Evolutionary conservation across 2,888 invertebrate species (phyloP).

Genomic region (Drosophila testacea): DNA sequence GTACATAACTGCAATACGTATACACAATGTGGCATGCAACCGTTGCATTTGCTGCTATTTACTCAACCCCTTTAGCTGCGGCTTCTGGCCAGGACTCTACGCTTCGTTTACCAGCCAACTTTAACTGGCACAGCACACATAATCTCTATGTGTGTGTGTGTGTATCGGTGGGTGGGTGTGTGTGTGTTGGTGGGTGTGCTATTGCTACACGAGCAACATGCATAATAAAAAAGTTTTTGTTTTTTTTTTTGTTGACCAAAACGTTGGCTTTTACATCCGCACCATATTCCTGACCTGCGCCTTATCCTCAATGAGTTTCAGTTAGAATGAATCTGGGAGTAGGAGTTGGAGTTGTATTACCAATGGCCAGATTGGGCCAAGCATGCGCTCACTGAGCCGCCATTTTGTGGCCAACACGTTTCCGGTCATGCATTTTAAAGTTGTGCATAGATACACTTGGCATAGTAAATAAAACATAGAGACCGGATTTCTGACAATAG

Average conservation of each 20-base stretch:
- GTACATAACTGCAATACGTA: slow-evolving; percentile 12
- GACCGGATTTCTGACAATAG: not conserved
- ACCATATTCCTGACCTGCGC: slow-evolving; percentile 33
- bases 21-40: slow-evolving; percentile 51
- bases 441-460: slow-evolving; percentile 15
- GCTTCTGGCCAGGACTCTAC: slow-evolving; percentile 30
- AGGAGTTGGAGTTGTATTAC: not conserved
- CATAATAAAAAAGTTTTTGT: slow-evolving; percentile 29
- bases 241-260: slow-evolving; percentile 17
- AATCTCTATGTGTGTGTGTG: slow-evolving; percentile 5
- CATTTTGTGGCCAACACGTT: slow-evolving; percentile 59
- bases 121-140: slow-evolving; percentile 48
- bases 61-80: slow-evolving; percentile 21
- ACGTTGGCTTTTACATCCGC: slow-evolving; percentile 11
- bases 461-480: not conserved
- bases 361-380: slow-evolving; percentile 9
- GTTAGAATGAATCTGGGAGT: slow-evolving; percentile 14
- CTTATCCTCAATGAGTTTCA: slow-evolving; percentile 31
- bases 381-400: slow-evolving; percentile 41
- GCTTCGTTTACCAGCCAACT: slow-evolving; percentile 40
- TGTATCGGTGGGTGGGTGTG: slow-evolving; percentile 13
- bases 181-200: slow-evolving; percentile 22
- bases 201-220: slow-evolving; percentile 27
- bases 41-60: slow-evolving; percentile 56
- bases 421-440: slow-evolving; percentile 51